phyloP scores from a whole-genome alignment of 2,888 invertebrate species.

The Frankliniella fusca region DNA sequence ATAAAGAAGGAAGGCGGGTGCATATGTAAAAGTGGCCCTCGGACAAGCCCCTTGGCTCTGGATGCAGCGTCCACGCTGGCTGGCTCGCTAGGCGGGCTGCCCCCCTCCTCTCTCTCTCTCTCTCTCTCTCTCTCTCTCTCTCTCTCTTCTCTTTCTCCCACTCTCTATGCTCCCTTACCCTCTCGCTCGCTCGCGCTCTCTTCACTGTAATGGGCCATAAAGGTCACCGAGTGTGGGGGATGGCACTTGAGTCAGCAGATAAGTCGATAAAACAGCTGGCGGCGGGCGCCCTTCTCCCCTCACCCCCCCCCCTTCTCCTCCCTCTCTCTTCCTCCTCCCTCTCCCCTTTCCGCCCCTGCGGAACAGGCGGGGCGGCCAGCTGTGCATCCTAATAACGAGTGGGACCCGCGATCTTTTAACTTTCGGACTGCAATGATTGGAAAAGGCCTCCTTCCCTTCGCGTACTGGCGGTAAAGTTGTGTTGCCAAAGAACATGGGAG shows the following conservation, averaged over 20 bases:
- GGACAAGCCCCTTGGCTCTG: not conserved
- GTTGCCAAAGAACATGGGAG: not conserved
- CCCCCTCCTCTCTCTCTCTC: not conserved
- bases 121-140: not conserved
- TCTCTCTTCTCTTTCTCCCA: too few relatives aligned
- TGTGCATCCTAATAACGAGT: not conserved
- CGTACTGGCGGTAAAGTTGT: too few relatives aligned
- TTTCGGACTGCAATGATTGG: too few relatives aligned
- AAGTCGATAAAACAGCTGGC: slow-evolving; percentile 24
- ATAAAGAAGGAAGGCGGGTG: not conserved
- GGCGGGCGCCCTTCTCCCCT: not conserved
- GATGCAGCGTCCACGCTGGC: not conserved
- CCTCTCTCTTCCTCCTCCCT: not conserved
- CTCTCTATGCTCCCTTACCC: too few relatives aligned
- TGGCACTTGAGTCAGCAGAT: slow-evolving; percentile 19
- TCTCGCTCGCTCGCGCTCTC: not conserved
- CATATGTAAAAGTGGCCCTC: slow-evolving; percentile 16
- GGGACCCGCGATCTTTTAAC: not conserved
- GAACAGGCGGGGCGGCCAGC: not conserved
- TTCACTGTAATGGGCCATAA: slow-evolving; percentile 9
- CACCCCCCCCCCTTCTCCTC: not conserved
- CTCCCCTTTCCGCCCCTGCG: not conserved
- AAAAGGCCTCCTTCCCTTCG: not conserved
- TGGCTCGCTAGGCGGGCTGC: not conserved
- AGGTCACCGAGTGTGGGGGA: slow-evolving; percentile 11